Base-by-base conservation (phyloP, 2,888 invertebrate species). In the Leucophora obtusa region DNA sequence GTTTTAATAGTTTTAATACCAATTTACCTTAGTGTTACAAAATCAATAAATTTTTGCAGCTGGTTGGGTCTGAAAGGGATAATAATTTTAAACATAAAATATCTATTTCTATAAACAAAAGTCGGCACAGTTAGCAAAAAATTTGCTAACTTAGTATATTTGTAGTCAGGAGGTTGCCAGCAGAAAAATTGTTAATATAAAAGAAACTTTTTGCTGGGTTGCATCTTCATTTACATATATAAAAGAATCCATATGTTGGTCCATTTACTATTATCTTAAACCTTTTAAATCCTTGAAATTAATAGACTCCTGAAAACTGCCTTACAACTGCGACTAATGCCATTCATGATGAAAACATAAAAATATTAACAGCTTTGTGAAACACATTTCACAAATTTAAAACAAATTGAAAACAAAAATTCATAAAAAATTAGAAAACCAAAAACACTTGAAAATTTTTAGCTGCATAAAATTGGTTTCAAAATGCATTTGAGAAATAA, bases 311-410 rank as follows among this genome's bases (percentile, higher is more conserved):
- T 50, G 28, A 51, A n/a, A 59, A 11, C 14, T 17, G 38, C 11
- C 18, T 62, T 5, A 54, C 68, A 62, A 78, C 58, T 59, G 51
- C 56, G 43, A 53, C 24, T 35, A 58, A 72, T 58, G 21, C 21
- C 21, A 28, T 28, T 24, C 14, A 17, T 43, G 62, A 73, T 58
- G 6, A 35, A 53, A 69, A 69, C 47, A 69, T 50, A 51, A 4
- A 28, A 56, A 51, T 53, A 78, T 74, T 72, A 72, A 65, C 71
- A 72, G 69, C 53, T 68, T 65, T 53, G 38, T 3, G 7, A 4
- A 60, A 71, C 35, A 60, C n/a, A 51, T 75, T 76, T 79, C 18
- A 76, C 79, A 79, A 76, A 76, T 79, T 82, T 65, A 2, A 76
- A 66, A 76, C 43, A 76, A 76, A 76, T 73, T 66, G 14, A 60